Conservation (phyloP, 2,888 invertebrate genomes). For the Mesorhabditis spiculigera region DNA sequence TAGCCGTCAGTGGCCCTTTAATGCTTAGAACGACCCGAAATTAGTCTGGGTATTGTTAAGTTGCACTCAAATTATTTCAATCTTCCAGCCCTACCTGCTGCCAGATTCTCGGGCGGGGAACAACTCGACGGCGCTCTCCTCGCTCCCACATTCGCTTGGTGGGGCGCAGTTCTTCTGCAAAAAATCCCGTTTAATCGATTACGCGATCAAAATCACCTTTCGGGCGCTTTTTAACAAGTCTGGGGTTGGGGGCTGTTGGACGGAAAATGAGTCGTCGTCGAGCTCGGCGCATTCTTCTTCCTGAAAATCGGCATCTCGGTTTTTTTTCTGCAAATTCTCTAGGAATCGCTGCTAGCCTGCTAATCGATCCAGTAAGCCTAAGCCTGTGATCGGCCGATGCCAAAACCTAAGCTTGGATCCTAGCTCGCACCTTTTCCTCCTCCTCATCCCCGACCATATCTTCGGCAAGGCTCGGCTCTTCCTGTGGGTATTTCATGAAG, state of each 20-base stretch:
- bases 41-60: neutral
- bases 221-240: conserved; percentile 42
- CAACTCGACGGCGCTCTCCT: neutral
- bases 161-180: neutral
- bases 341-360: conserved; percentile 16
- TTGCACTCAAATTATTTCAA: neutral
- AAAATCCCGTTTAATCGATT: neutral
- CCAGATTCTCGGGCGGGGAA: neutral
- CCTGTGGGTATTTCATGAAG: conserved; percentile 46
- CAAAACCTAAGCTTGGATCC: conserved; percentile 9
- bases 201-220: conserved; percentile 10
- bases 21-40: neutral
- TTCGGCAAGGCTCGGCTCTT: conserved; percentile 38
- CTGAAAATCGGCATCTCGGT: neutral
- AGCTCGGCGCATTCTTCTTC: conserved; percentile 11
- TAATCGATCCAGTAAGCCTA: too few relatives aligned
- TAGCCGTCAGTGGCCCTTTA: neutral
- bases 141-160: conserved; percentile 6
- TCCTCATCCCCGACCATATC: conserved; percentile 34
- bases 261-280: conserved; percentile 35
- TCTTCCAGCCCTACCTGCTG: neutral
- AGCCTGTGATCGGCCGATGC: too few relatives aligned
- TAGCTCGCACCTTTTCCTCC: conserved; percentile 39
- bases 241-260: conserved; percentile 43
- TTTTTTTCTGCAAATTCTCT: conserved; percentile 9